Evolutionary conservation across 2,113 vertebrate species (phyloP).

Genomic region (Pleuronectes platessa): DNA sequence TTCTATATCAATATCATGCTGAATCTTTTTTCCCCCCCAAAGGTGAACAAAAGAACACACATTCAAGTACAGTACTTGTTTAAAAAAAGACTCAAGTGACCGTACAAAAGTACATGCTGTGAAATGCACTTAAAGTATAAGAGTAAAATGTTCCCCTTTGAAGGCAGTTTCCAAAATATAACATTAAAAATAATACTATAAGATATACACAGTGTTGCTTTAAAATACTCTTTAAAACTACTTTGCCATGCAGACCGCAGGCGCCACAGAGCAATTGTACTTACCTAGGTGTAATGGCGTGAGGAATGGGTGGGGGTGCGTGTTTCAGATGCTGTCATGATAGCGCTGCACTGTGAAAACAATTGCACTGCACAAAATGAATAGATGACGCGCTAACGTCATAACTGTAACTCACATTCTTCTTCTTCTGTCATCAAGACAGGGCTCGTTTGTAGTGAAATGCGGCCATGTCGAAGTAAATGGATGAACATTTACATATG

Average conservation of each 20-base stretch:
- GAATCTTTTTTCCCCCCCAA: not conserved
- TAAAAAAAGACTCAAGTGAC: too few species aligned
- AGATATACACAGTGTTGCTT: not conserved
- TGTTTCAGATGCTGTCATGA: slow-evolving; percentile 64
- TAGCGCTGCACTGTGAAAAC: slow-evolving; percentile 63
- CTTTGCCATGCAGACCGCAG: slow-evolving; percentile 15
- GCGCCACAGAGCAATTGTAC: slow-evolving; percentile 39
- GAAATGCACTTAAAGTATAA: too few species aligned
- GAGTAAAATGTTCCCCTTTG: too few species aligned
- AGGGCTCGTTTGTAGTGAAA: slow-evolving; percentile 8
- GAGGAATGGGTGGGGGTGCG: slow-evolving; percentile 49
- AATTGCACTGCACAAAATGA: slow-evolving; percentile 34
- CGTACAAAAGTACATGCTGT: too few species aligned
- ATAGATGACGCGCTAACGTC: slow-evolving; percentile 27
- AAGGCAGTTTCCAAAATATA: not conserved
- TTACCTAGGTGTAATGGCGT: slow-evolving; percentile 30
- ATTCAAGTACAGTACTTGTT: not conserved
- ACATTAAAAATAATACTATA: not conserved
- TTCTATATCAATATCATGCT: not conserved
- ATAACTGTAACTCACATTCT: not conserved
- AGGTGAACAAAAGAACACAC: not conserved
- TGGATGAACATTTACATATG: not conserved
- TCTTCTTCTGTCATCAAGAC: too few species aligned
- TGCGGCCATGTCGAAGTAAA: not conserved
- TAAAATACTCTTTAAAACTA: not conserved